Evolutionary conservation across 2,113 vertebrate species (phyloP), one percentile per base, ranked within the genome.

Genomic region (Amphiprion ocellaris): DNA sequence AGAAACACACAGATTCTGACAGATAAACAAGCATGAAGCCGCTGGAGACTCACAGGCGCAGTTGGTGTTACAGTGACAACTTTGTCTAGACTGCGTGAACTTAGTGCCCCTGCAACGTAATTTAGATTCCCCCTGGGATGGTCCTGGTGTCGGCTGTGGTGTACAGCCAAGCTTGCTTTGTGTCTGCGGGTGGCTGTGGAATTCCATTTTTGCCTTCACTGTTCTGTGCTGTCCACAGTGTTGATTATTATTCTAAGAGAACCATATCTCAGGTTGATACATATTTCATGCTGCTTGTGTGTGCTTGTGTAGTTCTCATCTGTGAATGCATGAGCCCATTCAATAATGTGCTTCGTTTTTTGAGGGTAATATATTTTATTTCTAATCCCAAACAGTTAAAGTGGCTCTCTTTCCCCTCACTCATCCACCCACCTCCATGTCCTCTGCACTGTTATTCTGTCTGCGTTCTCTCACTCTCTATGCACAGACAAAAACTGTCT

Each of bases 181-280:
- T 79, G 56, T 58, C 72, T 85, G 56, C 28, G 60, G 54, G 75
- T 58, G 37, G 63, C 56, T 76, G 49, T 67, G 49, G 79, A 78
- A 87, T 90, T 81, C 15, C 77, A 85, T 89, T 90, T 89, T 89
- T 85, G 74, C 86, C 77, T 86, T 73, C 75, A 73, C 66, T 19
- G 63, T 55, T 60, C 69, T 33, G 65, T 37, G 64, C 80, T 74
- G 81, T 87, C 91, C 74, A 66, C n/a, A 1, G 78, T 61, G 62
- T 69, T 83, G 83, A 90, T 91, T 90, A 83, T 86, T 82, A 90
- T 93, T 89, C 89, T 49, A 65, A 81, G 71, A 84, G 81, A 82
- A 85, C 59, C 84, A 65, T 82, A 75, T 87, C 75, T 86, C 64
- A 68, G 77, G 60, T 76, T 89, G 82, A 89, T 87, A 85, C 88